phyloP scores from a whole-genome alignment of 2,113 vertebrate genomes.

The Okapia johnstoni region DNA sequence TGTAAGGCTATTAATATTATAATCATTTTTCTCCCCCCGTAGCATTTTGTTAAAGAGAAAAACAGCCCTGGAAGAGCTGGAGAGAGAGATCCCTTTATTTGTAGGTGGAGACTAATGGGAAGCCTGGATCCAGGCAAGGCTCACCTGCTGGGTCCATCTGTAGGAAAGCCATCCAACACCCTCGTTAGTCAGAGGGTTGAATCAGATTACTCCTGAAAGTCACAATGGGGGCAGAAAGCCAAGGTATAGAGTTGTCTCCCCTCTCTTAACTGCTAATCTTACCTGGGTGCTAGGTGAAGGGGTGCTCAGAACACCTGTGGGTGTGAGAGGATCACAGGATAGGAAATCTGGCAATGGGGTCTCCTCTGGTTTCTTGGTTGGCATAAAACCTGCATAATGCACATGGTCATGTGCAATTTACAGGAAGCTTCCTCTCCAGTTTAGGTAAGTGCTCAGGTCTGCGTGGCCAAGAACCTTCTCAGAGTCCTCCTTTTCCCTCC shows the following conservation, averaged over 20 bases:
- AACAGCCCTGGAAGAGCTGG: not conserved
- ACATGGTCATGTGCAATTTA: not conserved
- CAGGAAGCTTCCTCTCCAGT: not conserved
- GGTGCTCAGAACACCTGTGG: not conserved
- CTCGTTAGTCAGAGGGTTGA: not conserved
- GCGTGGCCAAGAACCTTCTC: not conserved
- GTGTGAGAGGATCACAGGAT: not conserved
- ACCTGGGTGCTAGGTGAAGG: not conserved
- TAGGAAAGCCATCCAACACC: not conserved
- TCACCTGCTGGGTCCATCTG: not conserved
- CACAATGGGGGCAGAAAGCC: not conserved
- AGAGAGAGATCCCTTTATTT: not conserved
- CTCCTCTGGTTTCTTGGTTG: not conserved
- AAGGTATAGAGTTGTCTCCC: not conserved
- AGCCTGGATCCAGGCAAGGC: not conserved
- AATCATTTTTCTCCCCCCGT: not conserved
- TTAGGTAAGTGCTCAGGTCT: not conserved
- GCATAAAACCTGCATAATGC: not conserved
- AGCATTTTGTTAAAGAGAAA: constrained; percentile 7
- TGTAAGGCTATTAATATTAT: not conserved
- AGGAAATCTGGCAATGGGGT: not conserved
- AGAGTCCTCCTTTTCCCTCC: not conserved
- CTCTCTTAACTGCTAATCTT: not conserved
- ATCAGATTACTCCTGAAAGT: not conserved
- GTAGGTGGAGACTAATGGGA: not conserved